Evolutionary conservation across 2,113 vertebrate genomes (phyloP).

Genomic region (Ceuthmochares aereus): DNA sequence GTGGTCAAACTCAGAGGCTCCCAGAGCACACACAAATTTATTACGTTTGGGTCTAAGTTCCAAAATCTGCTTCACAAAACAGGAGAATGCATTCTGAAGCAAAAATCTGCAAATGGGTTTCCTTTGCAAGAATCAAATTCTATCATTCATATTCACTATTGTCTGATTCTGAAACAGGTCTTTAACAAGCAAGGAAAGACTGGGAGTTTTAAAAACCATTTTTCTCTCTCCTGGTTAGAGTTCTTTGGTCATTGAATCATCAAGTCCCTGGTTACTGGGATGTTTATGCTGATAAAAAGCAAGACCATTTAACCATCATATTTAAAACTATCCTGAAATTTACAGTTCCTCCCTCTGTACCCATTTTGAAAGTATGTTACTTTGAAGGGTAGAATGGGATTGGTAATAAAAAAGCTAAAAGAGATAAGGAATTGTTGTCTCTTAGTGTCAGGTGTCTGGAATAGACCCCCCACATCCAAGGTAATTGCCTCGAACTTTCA

Average conservation of each 20-base stretch:
- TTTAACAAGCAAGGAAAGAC: neutral
- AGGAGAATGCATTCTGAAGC: neutral
- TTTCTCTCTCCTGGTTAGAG: neutral
- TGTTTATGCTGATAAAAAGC: neutral
- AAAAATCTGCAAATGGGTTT: neutral
- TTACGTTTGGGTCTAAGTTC: neutral
- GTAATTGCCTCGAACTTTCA: slow-evolving; percentile 9
- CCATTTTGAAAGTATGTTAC: neutral
- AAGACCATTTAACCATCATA: neutral
- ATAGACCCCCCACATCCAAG: neutral
- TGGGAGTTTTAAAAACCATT: neutral
- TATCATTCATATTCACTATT: neutral
- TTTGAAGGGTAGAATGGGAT: neutral
- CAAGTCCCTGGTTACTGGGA: neutral
- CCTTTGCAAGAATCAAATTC: neutral
- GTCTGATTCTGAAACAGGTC: neutral
- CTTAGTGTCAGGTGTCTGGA: neutral
- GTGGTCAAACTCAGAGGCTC: neutral
- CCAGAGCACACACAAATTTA: neutral
- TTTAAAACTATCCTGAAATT: neutral
- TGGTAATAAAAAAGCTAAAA: neutral
- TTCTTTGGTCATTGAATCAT: neutral
- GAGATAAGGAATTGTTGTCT: neutral
- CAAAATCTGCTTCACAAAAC: neutral
- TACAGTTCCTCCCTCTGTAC: neutral